Percentiles rank a stretch among this genome's conserved stretches.
These are phyloP conservation scores for Colostygia pectinataria DNA, from an alignment of 2,888 invertebrate genomes.

Conservation along the genomic window DNA sequence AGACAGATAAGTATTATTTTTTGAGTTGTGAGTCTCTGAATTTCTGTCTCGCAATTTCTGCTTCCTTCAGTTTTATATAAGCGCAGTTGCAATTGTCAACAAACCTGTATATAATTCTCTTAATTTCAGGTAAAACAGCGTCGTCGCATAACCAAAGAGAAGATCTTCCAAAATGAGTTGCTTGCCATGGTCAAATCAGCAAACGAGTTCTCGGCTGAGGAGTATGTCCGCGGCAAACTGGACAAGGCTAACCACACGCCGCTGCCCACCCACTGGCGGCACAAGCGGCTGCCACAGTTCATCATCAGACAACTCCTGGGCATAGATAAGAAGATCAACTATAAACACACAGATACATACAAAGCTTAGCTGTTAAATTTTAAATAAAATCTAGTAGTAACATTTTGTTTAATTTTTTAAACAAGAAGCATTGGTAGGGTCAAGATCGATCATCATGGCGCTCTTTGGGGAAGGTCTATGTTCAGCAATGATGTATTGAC, in stretches of 20 bases:
- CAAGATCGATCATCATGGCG: no score
- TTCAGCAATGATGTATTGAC: no score
- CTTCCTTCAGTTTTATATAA: no score
- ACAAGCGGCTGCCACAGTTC: conserved; percentile 86
- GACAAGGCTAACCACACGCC: conserved; percentile 83
- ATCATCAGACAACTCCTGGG: conserved; percentile 86
- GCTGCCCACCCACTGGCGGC: conserved; percentile 82
- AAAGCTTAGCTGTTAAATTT: conserved; percentile 54
- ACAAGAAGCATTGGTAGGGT: no score
- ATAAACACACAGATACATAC: conserved; percentile 73
- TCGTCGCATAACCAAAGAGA: conserved; percentile 89
- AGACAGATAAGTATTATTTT: no score
- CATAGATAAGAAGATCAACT: conserved; percentile 81
- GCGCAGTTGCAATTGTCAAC: no score
- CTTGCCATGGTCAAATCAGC: conserved; percentile 87
- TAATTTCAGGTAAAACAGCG: conserved; percentile 82
- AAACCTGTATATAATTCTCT: neutral
- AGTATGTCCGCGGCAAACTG: conserved; percentile 86
- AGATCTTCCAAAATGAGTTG: conserved; percentile 88
- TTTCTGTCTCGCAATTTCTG: no score
- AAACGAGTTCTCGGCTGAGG: conserved; percentile 88
- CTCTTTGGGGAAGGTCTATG: no score
- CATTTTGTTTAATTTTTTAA: conserved; percentile 7
- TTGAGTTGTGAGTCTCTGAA: no score
- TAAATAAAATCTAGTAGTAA: conserved; percentile 12